These are phyloP conservation scores for Graphium colonna DNA, from an alignment of 2,888 invertebrate species.

Conservation along the genomic window DNA sequence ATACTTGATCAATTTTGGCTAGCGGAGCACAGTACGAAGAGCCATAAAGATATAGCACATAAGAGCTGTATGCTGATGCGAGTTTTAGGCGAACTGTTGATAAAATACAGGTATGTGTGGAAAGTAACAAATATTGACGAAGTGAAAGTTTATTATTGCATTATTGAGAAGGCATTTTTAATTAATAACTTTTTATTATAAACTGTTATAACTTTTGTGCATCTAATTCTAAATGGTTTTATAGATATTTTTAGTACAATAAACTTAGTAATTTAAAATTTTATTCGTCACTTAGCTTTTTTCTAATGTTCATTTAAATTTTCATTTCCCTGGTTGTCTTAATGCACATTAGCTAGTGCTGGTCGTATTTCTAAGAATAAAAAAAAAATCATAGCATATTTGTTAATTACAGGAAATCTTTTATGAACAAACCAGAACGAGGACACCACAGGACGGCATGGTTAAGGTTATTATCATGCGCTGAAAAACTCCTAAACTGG, in stretches of 20 bases:
- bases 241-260: too few relatives aligned
- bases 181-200: too few relatives aligned
- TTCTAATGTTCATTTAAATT: too few relatives aligned
- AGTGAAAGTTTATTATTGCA: too few relatives aligned
- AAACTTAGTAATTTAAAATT: not conserved
- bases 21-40: conserved; percentile 58
- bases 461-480: conserved; percentile 49
- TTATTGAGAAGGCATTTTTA: too few relatives aligned
- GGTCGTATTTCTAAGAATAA: too few relatives aligned
- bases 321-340: too few relatives aligned
- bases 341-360: too few relatives aligned
- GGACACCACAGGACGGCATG: conserved; percentile 52
- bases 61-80: conserved; percentile 77
- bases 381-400: not conserved
- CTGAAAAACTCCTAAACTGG: conserved; percentile 52
- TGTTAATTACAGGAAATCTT: conserved; percentile 49
- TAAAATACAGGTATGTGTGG: conserved; percentile 69
- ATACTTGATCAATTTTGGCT: conserved; percentile 79
- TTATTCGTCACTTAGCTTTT: too few relatives aligned
- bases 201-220: too few relatives aligned
- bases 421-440: conserved; percentile 41
- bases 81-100: conserved; percentile 78
- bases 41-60: conserved; percentile 68
- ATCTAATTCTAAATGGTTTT: too few relatives aligned
- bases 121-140: too few relatives aligned